Conservation (phyloP, 1,140 invertebrate species). For the Drosophila tsacasi region DNA sequence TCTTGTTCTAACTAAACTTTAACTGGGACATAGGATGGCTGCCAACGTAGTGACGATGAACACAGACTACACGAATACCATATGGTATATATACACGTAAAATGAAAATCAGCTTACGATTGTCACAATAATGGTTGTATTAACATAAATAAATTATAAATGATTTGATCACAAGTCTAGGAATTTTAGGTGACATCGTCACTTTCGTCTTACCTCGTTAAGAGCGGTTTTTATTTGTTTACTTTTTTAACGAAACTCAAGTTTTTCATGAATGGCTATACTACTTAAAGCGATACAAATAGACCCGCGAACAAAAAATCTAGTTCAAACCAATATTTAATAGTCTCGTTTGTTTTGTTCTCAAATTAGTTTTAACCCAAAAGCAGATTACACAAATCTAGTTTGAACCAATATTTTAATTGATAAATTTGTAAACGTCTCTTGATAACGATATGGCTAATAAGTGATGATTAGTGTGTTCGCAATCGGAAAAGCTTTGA, state of each 20-base stretch:
- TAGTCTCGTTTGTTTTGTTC: background rate
- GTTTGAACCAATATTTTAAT: conserved; percentile 6
- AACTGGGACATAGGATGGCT: too few species aligned
- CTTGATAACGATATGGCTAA: conserved; percentile 2
- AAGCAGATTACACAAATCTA: conserved; percentile 7
- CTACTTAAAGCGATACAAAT: background rate
- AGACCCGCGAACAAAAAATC: background rate
- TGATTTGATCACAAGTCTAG: background rate
- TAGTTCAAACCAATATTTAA: conserved; percentile 1
- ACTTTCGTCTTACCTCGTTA: background rate
- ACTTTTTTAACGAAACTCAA: background rate
- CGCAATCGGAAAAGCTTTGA: background rate
- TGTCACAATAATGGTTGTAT: background rate
- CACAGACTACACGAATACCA: too few species aligned
- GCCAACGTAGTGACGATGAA: too few species aligned
- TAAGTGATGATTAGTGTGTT: background rate
- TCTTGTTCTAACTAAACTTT: too few species aligned
- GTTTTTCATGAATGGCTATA: background rate
- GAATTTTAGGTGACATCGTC: background rate
- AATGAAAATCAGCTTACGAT: background rate
- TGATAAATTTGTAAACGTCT: background rate
- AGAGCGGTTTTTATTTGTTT: background rate
- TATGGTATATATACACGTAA: too few species aligned
- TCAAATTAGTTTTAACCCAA: background rate
- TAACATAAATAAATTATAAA: background rate